Conservation (phyloP, 1,140 invertebrate species). For the Heliconius hewitsoni region DNA sequence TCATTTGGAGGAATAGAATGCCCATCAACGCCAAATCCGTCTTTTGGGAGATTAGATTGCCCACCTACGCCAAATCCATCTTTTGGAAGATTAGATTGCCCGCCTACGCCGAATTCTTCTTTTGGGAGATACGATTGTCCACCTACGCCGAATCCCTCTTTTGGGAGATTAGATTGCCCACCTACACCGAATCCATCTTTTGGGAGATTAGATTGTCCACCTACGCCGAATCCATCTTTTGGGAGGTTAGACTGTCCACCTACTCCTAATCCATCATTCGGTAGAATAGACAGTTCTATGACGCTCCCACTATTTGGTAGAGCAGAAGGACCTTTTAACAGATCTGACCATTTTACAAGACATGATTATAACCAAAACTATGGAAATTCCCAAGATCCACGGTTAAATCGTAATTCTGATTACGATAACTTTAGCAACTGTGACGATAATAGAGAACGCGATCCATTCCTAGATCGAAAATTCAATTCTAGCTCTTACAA, state of each 20-base stretch:
- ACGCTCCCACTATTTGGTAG: slow-evolving; percentile 55
- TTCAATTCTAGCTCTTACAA: slow-evolving; percentile 34
- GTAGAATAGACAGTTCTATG: slow-evolving; percentile 47
- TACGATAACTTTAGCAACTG: slow-evolving; percentile 44
- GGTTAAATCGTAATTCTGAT: slow-evolving; percentile 56
- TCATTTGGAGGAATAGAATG: neutral
- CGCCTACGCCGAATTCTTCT: slow-evolving; percentile 44
- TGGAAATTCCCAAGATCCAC: slow-evolving; percentile 52
- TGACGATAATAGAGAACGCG: slow-evolving; percentile 38
- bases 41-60: neutral
- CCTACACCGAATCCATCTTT: slow-evolving; percentile 43
- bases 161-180: slow-evolving; percentile 48
- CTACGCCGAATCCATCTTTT: slow-evolving; percentile 46
- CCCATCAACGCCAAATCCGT: neutral
- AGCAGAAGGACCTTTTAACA: slow-evolving; percentile 38
- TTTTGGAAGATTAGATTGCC: slow-evolving; percentile 20
- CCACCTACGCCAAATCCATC: neutral
- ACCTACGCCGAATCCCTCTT: slow-evolving; percentile 44
- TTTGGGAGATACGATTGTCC: slow-evolving; percentile 51
- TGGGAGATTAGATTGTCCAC: slow-evolving; percentile 43
- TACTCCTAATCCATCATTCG: slow-evolving; percentile 57
- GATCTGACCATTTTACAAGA: slow-evolving; percentile 20
- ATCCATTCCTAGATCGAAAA: slow-evolving; percentile 33
- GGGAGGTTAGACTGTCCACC: slow-evolving; percentile 53
- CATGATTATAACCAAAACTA: slow-evolving; percentile 43